A percentile compares a stretch with the other conserved stretches of the same genome.
Evolutionary conservation across 1,140 invertebrate genomes (phyloP).

Genomic region (Trichonephila inaurata): DNA sequence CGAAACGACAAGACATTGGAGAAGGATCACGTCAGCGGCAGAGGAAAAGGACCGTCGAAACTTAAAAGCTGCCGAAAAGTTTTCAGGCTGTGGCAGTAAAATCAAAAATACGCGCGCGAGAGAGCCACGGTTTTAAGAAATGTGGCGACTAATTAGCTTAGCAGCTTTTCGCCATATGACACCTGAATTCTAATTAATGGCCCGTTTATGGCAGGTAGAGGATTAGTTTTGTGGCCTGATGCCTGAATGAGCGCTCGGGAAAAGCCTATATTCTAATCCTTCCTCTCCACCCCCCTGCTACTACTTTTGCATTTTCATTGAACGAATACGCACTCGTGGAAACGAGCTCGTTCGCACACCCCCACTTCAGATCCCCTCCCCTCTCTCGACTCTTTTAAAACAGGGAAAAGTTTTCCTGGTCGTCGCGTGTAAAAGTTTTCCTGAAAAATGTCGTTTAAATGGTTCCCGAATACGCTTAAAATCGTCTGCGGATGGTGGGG

Average conservation of each 20-base stretch:
- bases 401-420: constrained; percentile 63
- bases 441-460: constrained; percentile 75
- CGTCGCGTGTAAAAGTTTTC: constrained; percentile 57
- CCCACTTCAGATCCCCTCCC: not conserved
- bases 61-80: constrained; percentile 59
- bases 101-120: constrained; percentile 48
- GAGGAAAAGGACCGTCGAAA: not conserved
- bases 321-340: not conserved
- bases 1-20: constrained; percentile 1
- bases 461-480: constrained; percentile 55
- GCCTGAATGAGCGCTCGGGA: constrained; percentile 54
- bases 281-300: not conserved
- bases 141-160: constrained; percentile 66
- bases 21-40: not conserved
- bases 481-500: constrained; percentile 22
- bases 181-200: constrained; percentile 76
- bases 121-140: constrained; percentile 59
- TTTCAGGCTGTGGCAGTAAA: constrained; percentile 36
- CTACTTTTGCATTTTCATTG: constrained; percentile 37
- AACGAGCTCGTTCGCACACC: constrained; percentile 2
- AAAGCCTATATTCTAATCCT: constrained; percentile 50
- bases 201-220: constrained; percentile 71
- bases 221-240: constrained; percentile 64
- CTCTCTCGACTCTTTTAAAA: constrained; percentile 23
- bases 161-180: constrained; percentile 54